Evolutionary conservation across 2,888 invertebrate genomes (phyloP), one percentile per base, ranked within the genome.

Genomic region (Stenodera caucasica): DNA sequence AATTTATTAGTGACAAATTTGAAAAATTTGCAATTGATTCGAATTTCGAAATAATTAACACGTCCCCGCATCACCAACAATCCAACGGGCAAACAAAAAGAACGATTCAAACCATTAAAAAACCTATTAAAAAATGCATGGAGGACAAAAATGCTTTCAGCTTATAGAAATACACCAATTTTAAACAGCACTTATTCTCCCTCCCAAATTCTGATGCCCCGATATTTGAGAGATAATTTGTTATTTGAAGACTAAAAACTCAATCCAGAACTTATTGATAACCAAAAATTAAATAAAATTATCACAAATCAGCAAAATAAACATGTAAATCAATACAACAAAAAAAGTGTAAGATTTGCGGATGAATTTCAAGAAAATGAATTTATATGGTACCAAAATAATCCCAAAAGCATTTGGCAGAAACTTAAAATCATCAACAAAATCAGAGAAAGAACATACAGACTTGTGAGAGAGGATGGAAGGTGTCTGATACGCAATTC

Each of bases 101-200:
- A 45, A 50, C 55, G 3, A 58, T 64, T 18, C 64, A 64, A 49
- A 61, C 64, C 8, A 50, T 61, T 11, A 64, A 64, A 58, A 64
- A 64, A 49, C n/a, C 58, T 6, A 29, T 61, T 15, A 56, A 50
- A 33, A 64, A 64, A 58, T 23, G 56, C 53, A 62, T 51, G 33
- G 21, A 14, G 35, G 45, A 12, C 21, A 57, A 49, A 55, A 15
- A 45, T 52, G 5, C 0, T 56, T 49, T 33, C 53, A 9, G 60
- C 56, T 37, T 54, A 14, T 45, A 35, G 56, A 18, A 61, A 61
- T 54, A 49, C 61, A 11, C 53, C 61, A 6, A 35, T n/a, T n/a
- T n/a, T 61, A 53, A 15, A 49, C 1, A 33, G 49, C 32, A 21
- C 29, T 15, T 57, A 35, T 21, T 14, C 57, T 5, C 61, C 61